Percentiles rank a stretch among this genome's conserved stretches.
phyloP scores from a whole-genome alignment of 2,888 invertebrate genomes.

The Lepidochrysops patricia region DNA sequence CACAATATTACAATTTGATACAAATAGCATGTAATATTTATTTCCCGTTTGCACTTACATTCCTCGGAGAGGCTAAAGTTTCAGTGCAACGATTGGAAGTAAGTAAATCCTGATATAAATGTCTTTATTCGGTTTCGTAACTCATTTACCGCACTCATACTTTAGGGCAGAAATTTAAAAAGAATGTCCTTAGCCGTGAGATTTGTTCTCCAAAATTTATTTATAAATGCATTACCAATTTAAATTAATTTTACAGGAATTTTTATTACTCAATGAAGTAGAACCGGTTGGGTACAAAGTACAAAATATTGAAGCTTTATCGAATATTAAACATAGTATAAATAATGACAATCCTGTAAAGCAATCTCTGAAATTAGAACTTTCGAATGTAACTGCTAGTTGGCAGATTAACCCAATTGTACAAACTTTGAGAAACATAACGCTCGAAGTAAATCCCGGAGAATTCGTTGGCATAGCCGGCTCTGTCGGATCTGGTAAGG shows the following conservation, averaged over 20 bases:
- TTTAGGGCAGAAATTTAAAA: too few relatives aligned
- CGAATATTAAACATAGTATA: constrained; percentile 1
- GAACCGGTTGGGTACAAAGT: constrained; percentile 36
- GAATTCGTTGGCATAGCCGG: constrained; percentile 80
- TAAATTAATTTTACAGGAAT: constrained; percentile 40
- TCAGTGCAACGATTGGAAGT: constrained; percentile 78
- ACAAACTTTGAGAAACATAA: constrained; percentile 69
- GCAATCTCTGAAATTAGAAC: not conserved
- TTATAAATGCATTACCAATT: not conserved
- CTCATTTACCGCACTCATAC: too few relatives aligned
- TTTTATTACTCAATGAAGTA: constrained; percentile 54
- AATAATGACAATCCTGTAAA: constrained; percentile 8
- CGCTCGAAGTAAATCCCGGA: constrained; percentile 64
- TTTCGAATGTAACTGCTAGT: constrained; percentile 22
- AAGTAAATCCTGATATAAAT: constrained; percentile 23
- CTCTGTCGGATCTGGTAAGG: constrained; percentile 83
- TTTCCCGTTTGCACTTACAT: constrained; percentile 75
- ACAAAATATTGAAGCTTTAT: constrained; percentile 32
- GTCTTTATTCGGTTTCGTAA: too few relatives aligned
- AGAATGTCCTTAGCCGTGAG: too few relatives aligned
- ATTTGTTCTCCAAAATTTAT: too few relatives aligned
- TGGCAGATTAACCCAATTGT: constrained; percentile 9
- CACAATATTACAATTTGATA: constrained; percentile 84
- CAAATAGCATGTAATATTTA: constrained; percentile 79
- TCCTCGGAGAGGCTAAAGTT: constrained; percentile 76